Base-by-base conservation (phyloP, 2,113 vertebrate species). In the Coreoperca whiteheadi region DNA sequence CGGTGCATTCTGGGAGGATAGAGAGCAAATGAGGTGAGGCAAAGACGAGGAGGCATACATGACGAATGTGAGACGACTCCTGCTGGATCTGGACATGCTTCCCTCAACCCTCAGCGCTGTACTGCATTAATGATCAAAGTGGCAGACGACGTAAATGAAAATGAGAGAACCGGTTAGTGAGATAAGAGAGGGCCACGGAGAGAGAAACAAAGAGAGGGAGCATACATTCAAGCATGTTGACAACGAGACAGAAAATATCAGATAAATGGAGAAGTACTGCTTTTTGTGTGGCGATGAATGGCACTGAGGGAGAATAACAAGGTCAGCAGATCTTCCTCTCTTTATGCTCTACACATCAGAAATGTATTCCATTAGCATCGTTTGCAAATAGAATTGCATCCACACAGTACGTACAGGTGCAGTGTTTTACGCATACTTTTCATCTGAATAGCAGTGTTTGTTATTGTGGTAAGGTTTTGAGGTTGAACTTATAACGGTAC, bases 41-140 rank as follows among this genome's bases (percentile, higher is more conserved):
- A 91, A 90, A 94, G 85, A 93, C 94, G 80, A 95, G 85, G 85
- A 93, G 72, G 88, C 74, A 94, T 96, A 91, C 95, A 96, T 96
- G 95, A 96, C 97, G 94, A 96, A 96, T 91, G 87, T 85, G 89
- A 77, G 85, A 91, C 83, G 68, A 67, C 84, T 94, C 91, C 90
- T 88, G 75, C 68, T 90, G 72, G 90, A 93, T 90, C 61, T 90
- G 89, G 73, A 92, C 90, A 91, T 95, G 89, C 85, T 91, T 86
- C 75, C 88, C 77, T 85, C 84, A 87, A 79, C 86, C 87, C 85
- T 89, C 83, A 84, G 82, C 85, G 87, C 92, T 90, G 78, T 51
- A 7, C 57, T 66, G 77, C 67, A 82, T 75, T 86, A 74, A 88
- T 83, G 57, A 82, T 82, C 72, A 67, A 63, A 84, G 85, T 80